These are phyloP conservation scores for Ectropis crepuscularia DNA, from an alignment of 2,888 invertebrate genomes.

Conservation along the genomic window DNA sequence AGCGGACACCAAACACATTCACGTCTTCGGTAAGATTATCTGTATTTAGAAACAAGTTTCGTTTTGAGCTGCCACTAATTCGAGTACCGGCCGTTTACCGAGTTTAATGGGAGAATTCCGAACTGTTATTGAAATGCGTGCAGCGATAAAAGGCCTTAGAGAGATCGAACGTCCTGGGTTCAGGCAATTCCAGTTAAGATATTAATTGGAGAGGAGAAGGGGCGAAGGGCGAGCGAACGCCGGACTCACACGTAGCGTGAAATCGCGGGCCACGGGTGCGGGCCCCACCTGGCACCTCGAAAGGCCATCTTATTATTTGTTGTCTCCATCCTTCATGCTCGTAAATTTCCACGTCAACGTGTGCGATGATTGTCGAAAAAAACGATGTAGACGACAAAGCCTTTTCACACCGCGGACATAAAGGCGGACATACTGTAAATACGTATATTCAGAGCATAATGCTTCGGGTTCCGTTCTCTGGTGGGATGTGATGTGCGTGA, in stretches of 20 bases:
- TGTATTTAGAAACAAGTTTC: constrained; percentile 48
- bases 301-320: constrained; percentile 79
- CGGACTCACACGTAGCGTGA: constrained; percentile 83
- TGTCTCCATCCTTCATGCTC: constrained; percentile 82
- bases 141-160: constrained; percentile 58
- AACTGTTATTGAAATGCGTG: constrained; percentile 62
- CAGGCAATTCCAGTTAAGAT: constrained; percentile 75
- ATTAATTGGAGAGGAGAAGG: constrained; percentile 72
- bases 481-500: constrained; percentile 74
- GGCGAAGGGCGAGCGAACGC: constrained; percentile 42
- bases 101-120: constrained; percentile 57
- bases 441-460: constrained; percentile 61
- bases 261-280: constrained; percentile 78
- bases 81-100: constrained; percentile 45
- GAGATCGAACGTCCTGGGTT: constrained; percentile 50
- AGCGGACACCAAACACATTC: constrained; percentile 50
- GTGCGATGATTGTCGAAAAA: constrained; percentile 81
- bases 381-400: constrained; percentile 76
- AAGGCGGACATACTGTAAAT: constrained; percentile 66
- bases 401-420: constrained; percentile 78
- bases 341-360: constrained; percentile 84
- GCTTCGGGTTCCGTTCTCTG: constrained; percentile 58
- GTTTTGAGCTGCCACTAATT: constrained; percentile 44
- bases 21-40: constrained; percentile 45
- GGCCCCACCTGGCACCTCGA: constrained; percentile 72